A percentile compares a stretch with the other conserved stretches of the same genome.
These are phyloP conservation scores for Muscicapa comitata DNA, from an alignment of 2,797 vertebrate genomes.

Conservation along the genomic window DNA sequence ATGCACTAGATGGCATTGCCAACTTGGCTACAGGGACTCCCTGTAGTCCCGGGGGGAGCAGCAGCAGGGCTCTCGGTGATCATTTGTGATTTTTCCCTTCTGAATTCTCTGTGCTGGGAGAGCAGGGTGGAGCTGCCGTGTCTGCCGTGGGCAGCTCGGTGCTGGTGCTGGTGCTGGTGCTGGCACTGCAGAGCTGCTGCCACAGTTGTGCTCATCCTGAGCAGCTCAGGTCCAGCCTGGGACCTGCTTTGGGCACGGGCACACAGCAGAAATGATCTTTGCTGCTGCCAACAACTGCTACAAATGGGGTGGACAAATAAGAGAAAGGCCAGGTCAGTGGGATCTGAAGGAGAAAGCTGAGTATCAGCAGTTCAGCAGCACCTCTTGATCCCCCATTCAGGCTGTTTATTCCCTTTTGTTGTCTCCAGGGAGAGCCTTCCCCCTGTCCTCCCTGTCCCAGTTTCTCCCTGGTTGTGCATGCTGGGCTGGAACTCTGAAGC, in stretches of 20 bases:
- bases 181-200: background rate
- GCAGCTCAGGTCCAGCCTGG: background rate
- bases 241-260: background rate
- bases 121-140: rapidly evolving
- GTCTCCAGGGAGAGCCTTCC: too few species aligned
- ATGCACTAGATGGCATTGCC: constrained; percentile 77
- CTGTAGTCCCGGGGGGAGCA: rapidly evolving
- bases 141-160: rapidly evolving
- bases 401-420: background rate
- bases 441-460: background rate
- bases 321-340: background rate
- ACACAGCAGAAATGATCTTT: background rate
- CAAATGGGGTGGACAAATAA: rapidly evolving
- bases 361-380: background rate
- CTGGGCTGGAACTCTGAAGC: background rate
- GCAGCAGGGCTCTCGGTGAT: background rate
- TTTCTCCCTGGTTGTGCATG: rapidly evolving
- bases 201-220: background rate
- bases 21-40: constrained; percentile 57
- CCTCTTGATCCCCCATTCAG: background rate
- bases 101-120: background rate
- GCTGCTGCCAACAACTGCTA: background rate
- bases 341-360: background rate
- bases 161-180: background rate
- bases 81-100: background rate